phyloP scores from a whole-genome alignment of 1,140 invertebrate species.

The Trachymyrmex septentrionalis region DNA sequence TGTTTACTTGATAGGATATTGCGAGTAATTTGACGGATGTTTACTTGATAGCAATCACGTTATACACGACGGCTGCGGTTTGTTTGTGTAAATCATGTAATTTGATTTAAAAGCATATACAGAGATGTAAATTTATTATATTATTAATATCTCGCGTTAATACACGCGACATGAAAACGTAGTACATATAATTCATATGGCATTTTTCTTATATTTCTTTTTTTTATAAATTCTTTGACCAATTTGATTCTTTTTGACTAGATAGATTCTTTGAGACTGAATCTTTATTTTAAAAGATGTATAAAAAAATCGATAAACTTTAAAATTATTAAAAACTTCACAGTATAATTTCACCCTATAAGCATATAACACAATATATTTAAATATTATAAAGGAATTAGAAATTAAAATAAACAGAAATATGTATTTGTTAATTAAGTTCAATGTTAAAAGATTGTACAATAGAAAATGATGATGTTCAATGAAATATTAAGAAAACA shows the following conservation, averaged over 20 bases:
- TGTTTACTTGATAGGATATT: conserved; percentile 1
- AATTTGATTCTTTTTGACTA: not conserved
- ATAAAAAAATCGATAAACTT: not conserved
- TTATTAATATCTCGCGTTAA: not conserved
- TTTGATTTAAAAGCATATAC: conserved; percentile 10
- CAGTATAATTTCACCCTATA: too few relatives aligned
- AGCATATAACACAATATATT: not conserved
- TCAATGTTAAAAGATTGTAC: not conserved
- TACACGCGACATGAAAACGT: not conserved
- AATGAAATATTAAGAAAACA: not conserved
- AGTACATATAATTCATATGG: not conserved
- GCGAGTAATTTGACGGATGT: not conserved
- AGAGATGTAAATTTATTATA: not conserved
- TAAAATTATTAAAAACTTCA: not conserved
- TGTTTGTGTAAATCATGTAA: conserved; percentile 21
- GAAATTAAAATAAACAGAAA: not conserved
- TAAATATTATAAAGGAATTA: too few relatives aligned
- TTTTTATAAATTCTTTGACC: not conserved
- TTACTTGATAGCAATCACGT: not conserved
- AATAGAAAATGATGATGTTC: not conserved
- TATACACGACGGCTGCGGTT: not conserved
- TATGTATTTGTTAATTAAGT: not conserved
- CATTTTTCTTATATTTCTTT: not conserved
- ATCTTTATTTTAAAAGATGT: not conserved
- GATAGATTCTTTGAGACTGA: too few relatives aligned